Conservation (phyloP, 2,113 vertebrate species). For the Leiothrix lutea region DNA sequence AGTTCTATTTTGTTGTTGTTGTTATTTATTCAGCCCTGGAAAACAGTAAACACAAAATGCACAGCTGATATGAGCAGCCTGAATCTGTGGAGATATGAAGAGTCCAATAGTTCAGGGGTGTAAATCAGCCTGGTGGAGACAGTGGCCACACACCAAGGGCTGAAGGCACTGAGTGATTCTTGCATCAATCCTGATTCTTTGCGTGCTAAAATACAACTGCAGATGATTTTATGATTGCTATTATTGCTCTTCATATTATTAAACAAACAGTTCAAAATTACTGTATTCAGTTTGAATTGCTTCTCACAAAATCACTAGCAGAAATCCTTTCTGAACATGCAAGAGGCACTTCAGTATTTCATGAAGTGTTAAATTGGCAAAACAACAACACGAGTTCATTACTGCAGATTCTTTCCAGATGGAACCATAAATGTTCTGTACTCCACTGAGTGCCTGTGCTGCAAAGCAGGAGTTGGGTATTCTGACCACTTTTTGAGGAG, state of each 20-base stretch:
- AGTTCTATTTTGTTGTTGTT: background rate
- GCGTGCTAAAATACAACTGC: background rate
- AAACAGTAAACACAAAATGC: background rate
- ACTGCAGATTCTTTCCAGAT: slow-evolving; percentile 56
- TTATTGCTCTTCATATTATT: slow-evolving; percentile 55
- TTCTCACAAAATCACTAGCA: slow-evolving; percentile 38
- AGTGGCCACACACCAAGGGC: background rate
- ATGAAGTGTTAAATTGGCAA: slow-evolving; percentile 70
- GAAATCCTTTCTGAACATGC: slow-evolving; percentile 47
- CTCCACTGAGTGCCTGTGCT: background rate
- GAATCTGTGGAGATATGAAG: background rate
- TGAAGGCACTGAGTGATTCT: background rate
- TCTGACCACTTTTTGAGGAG: background rate
- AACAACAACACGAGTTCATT: slow-evolving; percentile 58
- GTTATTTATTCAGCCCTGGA: background rate
- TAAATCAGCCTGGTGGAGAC: background rate
- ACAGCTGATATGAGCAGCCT: background rate
- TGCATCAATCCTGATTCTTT: background rate
- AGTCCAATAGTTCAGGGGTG: background rate
- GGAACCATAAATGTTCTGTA: slow-evolving; percentile 27
- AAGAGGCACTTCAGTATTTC: slow-evolving; percentile 68
- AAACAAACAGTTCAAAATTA: slow-evolving; percentile 58
- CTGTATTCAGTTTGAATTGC: slow-evolving; percentile 54
- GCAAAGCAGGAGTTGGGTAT: background rate
- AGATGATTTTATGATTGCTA: slow-evolving; percentile 8